Conservation (phyloP, 1,140 invertebrate species). For the Babylonia areolata region DNA sequence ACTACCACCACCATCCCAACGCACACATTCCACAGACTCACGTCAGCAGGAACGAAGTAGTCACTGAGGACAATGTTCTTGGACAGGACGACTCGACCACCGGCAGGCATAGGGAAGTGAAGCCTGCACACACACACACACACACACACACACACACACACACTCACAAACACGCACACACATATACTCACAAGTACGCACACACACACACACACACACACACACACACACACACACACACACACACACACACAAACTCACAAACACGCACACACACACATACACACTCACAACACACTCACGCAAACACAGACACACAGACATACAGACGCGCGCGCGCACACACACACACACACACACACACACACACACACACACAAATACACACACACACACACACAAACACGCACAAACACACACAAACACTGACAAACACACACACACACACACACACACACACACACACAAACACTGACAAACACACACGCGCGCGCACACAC, state of each 20-base stretch:
- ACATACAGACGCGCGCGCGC: too few relatives aligned
- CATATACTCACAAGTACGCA: background rate
- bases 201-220: background rate
- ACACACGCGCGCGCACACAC: too few relatives aligned
- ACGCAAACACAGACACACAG: too few relatives aligned
- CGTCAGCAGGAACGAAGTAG: background rate
- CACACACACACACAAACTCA: background rate
- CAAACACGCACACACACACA: too few relatives aligned
- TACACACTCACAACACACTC: too few relatives aligned
- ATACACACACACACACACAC: too few relatives aligned
- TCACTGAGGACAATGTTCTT: background rate
- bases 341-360: too few relatives aligned
- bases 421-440: too few relatives aligned
- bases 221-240: background rate
- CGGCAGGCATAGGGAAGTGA: background rate
- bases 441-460: too few relatives aligned
- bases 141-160: conserved; percentile 11
- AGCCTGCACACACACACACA: background rate
- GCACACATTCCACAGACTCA: background rate
- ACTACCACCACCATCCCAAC: background rate
- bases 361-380: too few relatives aligned
- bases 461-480: too few relatives aligned
- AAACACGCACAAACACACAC: too few relatives aligned
- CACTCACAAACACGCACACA: background rate
- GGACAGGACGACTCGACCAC: background rate